phyloP scores from a whole-genome alignment of 2,888 invertebrate species.

The Atherix ibis region DNA sequence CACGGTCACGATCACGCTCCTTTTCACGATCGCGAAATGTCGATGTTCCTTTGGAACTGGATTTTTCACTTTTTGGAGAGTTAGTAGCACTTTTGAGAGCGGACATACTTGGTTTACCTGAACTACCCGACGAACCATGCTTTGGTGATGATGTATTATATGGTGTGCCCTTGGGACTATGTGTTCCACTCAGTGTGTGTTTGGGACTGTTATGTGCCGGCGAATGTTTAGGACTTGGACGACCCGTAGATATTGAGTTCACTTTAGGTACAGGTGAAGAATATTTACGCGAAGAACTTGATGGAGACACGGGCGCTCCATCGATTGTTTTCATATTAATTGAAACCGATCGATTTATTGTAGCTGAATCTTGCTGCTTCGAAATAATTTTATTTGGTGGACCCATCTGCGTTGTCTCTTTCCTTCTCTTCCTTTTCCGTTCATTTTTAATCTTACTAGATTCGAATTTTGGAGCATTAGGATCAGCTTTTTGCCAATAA shows the following conservation, averaged over 20 bases:
- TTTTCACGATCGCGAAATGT: neutral
- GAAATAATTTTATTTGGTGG: conserved; percentile 68
- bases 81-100: conserved; percentile 65
- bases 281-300: conserved; percentile 49
- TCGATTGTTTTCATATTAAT: conserved; percentile 57
- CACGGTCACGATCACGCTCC: conserved; percentile 4
- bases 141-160: conserved; percentile 68
- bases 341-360: conserved; percentile 52
- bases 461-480: no score
- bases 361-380: conserved; percentile 49
- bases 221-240: conserved; percentile 57
- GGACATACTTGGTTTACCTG: conserved; percentile 81
- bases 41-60: conserved; percentile 16
- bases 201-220: conserved; percentile 61
- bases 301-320: conserved; percentile 45
- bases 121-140: conserved; percentile 49
- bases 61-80: conserved; percentile 47
- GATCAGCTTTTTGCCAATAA: no score
- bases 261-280: conserved; percentile 48
- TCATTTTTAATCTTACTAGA: conserved; percentile 36
- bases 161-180: conserved; percentile 53
- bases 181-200: conserved; percentile 44
- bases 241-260: conserved; percentile 44
- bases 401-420: conserved; percentile 56
- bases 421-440: conserved; percentile 60